These are phyloP conservation scores for Tachystola acroxantha DNA, from an alignment of 2,888 invertebrate species.

Conservation along the genomic window DNA sequence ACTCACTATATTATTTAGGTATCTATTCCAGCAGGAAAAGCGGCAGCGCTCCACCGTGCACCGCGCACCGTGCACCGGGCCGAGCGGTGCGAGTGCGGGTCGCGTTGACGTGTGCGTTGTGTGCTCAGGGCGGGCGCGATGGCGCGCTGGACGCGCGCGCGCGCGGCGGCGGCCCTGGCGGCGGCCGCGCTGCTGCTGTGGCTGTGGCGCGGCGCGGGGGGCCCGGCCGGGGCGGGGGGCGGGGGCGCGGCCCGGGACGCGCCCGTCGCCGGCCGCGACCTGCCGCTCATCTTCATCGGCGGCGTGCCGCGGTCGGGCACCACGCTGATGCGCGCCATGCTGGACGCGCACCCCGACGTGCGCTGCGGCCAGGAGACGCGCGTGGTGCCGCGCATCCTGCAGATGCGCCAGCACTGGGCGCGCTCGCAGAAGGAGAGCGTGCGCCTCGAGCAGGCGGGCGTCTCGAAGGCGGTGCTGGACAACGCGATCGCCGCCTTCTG, in stretches of 20 bases:
- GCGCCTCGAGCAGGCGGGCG: conserved; percentile 95
- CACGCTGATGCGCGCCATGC: conserved; percentile 97
- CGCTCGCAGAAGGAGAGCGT: conserved; percentile 95
- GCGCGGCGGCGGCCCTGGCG: conserved; percentile 16
- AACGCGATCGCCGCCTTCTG: conserved; percentile 98
- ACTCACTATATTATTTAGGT: too few relatives aligned
- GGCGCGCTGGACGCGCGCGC: conserved; percentile 21
- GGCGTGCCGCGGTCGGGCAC: conserved; percentile 99
- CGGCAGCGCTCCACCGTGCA: too few relatives aligned
- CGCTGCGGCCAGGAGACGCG: conserved; percentile 98
- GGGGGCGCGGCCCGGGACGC: conserved; percentile 24
- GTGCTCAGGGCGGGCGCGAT: conserved; percentile 18
- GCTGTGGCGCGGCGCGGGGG: conserved; percentile 38
- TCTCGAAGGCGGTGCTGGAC: conserved; percentile 94
- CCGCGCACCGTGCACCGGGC: too few relatives aligned
- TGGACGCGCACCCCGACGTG: conserved; percentile 98
- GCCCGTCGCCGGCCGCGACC: conserved; percentile 83
- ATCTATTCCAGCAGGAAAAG: too few relatives aligned
- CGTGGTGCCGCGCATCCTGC: conserved; percentile 96
- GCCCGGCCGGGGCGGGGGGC: conserved; percentile 19
- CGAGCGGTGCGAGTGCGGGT: too few relatives aligned
- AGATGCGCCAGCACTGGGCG: conserved; percentile 96
- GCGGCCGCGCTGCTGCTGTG: conserved; percentile 7
- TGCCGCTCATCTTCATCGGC: conserved; percentile 97
- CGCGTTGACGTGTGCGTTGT: too few relatives aligned